Base-by-base conservation (phyloP, 1,140 invertebrate genomes). In the Orussus abietinus region DNA sequence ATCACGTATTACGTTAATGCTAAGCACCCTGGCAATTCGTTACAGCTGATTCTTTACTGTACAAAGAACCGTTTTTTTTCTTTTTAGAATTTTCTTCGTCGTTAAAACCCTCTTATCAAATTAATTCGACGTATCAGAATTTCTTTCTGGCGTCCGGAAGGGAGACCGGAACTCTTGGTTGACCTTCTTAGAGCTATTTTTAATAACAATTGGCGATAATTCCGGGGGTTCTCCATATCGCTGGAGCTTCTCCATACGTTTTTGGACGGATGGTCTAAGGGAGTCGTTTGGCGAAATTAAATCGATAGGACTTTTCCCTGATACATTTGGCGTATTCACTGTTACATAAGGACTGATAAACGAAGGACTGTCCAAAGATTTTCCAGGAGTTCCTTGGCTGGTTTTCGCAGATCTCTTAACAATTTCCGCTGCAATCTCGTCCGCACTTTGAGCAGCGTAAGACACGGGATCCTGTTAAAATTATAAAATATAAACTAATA, bases 221-320 rank as follows among this genome's bases (percentile, higher is more conserved):
- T 56, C 38, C 3, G 59, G 53, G 5, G 65, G 45, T 34, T 66
- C 53, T 3, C 55, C 68, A 17, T 69, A 72, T 5, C 42, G 40
- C 17, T 53, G 44, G 0, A 74, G 50, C 46, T 47, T 69, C 20
- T 69, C 66, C 3, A 70, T 17, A 5, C 59, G 53, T 5, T 47
- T 59, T 29, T 56, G 46, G 12, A 57, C 42, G n/a, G 48, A 13
- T 31, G 44, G 20, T 5, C 21, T 36, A 4, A 4, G 15, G 3
- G 34, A 19, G n/a, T n/a, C n/a, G n/a, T n/a, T n/a, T n/a, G n/a
- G n/a, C n/a, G n/a, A n/a, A n/a, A n/a, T n/a, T n/a, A n/a, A n/a
- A n/a, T 50, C 40, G 9, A 43, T 36, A 1, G 38, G 34, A 42
- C 48, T 55, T 12, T 33, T 32, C 10, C 39, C 25, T 2, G 51